A percentile compares a stretch with the other conserved stretches of the same genome.
Conservation (phyloP, 2,113 vertebrate genomes). For the Benthochromis sp. region DNA sequence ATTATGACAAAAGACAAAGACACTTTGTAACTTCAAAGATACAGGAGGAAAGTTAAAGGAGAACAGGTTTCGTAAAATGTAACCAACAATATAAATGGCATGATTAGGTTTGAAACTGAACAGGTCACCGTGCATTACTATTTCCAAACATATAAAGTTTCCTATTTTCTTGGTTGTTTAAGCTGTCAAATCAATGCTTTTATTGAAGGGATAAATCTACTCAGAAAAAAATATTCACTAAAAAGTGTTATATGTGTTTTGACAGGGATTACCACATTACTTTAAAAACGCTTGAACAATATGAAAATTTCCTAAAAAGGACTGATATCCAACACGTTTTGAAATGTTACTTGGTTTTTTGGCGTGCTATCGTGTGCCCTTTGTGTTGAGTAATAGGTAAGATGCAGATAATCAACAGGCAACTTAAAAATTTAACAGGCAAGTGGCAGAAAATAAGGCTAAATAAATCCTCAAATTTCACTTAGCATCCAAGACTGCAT, state of each 20-base stretch:
- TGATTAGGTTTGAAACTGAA: neutral
- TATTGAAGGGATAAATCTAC: neutral
- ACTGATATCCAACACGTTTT: neutral
- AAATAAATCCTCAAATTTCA: neutral
- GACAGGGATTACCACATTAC: neutral
- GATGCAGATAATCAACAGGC: neutral
- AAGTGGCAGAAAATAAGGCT: neutral
- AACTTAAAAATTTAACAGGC: neutral
- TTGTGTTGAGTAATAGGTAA: neutral
- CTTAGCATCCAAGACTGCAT: neutral
- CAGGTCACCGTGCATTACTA: neutral
- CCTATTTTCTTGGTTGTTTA: neutral
- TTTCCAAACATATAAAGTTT: neutral
- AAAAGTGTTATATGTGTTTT: neutral
- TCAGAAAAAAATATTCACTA: neutral
- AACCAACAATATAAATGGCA: neutral
- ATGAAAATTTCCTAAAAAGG: neutral
- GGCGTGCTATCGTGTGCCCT: neutral
- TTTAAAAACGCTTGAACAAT: neutral
- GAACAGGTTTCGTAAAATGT: neutral
- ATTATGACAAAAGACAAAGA: conserved; percentile 4
- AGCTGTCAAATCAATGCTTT: neutral
- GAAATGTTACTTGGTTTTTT: neutral
- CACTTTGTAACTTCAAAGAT: neutral
- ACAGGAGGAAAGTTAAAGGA: neutral